Base-by-base conservation (phyloP, 2,113 vertebrate genomes). In the Pardalotus punctatus region DNA sequence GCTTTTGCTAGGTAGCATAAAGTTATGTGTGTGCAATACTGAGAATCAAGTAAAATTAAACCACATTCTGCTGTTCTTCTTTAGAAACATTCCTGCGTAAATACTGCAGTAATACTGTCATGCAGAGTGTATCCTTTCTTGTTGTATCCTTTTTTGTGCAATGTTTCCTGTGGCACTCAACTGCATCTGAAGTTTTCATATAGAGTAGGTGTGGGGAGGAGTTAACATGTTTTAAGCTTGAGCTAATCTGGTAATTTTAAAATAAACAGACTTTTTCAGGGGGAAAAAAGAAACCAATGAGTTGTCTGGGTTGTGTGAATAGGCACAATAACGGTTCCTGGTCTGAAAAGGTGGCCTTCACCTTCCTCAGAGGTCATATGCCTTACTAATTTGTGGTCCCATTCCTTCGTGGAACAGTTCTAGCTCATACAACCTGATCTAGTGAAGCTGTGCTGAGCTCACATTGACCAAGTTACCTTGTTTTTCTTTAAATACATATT, bases 101-200 rank as follows among this genome's bases (percentile, higher is more conserved):
- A 98, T 96, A 97, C 98, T 97, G 97, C 98, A 98, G 95, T 98
- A 98, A 97, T 97, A 97, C 97, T 98, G 97, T 98, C 98, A 98
- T 97, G 97, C 98, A 98, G 97, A 98, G 97, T 97, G 98, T 98
- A 98, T 98, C 98, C 98, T 98, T 98, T 98, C 97, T 97, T 98
- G 98, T 98, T 91, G 98, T 98, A 98, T 98, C 98, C 98, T 98
- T 98, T 98, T 97, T 94, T 96, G 97, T 97, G 90, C 92, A 97
- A 88, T 96, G 90, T 88, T 97, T 96, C 91, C 90, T 12, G 2
- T 94, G 91, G 80, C 86, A 74, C 91, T 92, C 42, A 54, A 93
- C 87, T 90, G 38, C 64, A 65, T 87, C 60, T 54, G 54, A 43
- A 42, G 33, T 64, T 84, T 85, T 73, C 22, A 3, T 85, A 14